These are phyloP conservation scores for Lophius piscatorius DNA, from an alignment of 2,113 vertebrate genomes.

Conservation along the genomic window DNA sequence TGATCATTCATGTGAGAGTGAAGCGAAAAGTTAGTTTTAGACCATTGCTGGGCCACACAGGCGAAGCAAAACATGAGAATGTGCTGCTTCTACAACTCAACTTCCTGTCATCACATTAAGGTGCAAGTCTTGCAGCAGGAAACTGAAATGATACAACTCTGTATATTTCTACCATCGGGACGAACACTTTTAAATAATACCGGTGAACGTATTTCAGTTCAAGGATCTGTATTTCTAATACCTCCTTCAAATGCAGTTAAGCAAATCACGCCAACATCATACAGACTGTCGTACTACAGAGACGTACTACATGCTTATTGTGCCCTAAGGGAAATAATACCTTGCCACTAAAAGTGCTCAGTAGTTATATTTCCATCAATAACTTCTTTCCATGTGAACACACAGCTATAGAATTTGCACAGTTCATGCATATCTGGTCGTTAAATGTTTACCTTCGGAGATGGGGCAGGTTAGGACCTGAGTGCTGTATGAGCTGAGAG, in stretches of 20 bases:
- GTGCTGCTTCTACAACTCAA: conserved; percentile 6
- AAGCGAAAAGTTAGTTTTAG: background rate
- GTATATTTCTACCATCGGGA: background rate
- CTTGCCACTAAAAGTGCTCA: too few relatives aligned
- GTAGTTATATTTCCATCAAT: conserved; percentile 6
- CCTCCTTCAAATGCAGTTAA: background rate
- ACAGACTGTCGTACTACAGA: background rate
- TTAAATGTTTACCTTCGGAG: conserved; percentile 74
- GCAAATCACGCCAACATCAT: background rate
- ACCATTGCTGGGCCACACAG: conserved; percentile 3
- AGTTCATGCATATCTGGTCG: conserved; percentile 4
- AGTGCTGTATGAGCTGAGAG: conserved; percentile 81
- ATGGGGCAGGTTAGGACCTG: conserved; percentile 81
- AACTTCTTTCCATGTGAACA: conserved; percentile 9
- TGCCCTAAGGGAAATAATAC: background rate
- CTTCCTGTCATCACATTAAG: conserved; percentile 2
- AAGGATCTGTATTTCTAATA: background rate
- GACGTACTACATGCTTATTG: conserved; percentile 4
- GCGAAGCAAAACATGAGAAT: conserved; percentile 7
- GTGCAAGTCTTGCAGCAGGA: conserved; percentile 13
- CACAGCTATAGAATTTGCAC: conserved; percentile 8
- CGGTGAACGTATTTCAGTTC: background rate
- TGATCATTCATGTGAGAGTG: too few relatives aligned
- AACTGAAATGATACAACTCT: background rate
- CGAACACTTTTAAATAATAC: background rate